Percentiles rank a stretch among this genome's conserved stretches.
Conservation (phyloP, 2,113 vertebrate species). For the Ramphastos sulfuratus region DNA sequence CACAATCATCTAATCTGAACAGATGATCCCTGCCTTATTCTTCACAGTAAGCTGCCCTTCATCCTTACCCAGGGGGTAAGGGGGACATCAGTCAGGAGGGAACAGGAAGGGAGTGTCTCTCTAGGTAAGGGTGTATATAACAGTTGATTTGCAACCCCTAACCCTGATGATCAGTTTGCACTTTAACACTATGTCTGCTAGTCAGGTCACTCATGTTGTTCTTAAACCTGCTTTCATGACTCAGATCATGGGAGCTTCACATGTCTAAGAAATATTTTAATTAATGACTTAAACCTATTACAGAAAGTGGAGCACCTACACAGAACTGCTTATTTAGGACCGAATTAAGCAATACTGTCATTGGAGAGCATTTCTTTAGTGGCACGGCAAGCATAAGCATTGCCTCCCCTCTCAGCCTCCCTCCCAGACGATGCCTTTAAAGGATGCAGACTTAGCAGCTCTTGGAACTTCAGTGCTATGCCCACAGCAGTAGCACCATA, state of each 20-base stretch:
- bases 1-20: neutral
- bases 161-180: neutral
- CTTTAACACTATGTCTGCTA: neutral
- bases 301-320: neutral
- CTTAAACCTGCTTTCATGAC: neutral
- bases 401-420: neutral
- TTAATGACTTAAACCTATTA: slow-evolving; percentile 3
- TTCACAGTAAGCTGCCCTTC: neutral
- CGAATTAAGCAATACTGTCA: neutral
- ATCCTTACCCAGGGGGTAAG: neutral
- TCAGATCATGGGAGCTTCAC: neutral
- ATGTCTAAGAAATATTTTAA: neutral
- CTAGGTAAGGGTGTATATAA: neutral
- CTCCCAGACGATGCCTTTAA: neutral
- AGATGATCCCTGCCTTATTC: neutral
- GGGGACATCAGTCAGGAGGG: neutral
- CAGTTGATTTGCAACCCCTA: neutral
- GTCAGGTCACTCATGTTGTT: neutral
- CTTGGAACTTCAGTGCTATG: accelerated
- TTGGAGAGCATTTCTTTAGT: neutral
- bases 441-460: accelerated
- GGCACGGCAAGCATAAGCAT: neutral
- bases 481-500: neutral
- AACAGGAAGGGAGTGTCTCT: neutral
- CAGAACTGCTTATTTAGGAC: neutral